Evolutionary conservation across 2,113 vertebrate species (phyloP).

Genomic region (Festucalex cinctus): DNA sequence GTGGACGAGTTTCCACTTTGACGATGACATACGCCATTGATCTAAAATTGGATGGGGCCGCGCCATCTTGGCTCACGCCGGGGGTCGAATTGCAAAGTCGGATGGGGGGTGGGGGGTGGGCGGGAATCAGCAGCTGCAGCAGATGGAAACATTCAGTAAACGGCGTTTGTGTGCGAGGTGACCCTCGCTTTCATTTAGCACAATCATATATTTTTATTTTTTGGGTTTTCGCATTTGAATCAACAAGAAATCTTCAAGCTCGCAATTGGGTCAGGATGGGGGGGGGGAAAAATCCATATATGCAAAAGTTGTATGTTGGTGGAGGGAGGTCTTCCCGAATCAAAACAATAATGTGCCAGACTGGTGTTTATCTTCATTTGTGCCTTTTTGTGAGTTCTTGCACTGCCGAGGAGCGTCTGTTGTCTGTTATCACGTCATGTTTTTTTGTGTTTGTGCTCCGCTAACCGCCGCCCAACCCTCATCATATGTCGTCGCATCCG

Average conservation of each 20-base stretch:
- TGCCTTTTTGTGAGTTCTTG: slow-evolving; percentile 57
- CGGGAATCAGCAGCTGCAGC: slow-evolving; percentile 51
- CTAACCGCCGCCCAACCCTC: slow-evolving; percentile 44
- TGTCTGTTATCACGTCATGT: neutral
- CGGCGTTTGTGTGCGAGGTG: neutral
- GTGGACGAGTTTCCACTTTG: slow-evolving; percentile 8
- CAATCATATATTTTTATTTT: too few species aligned
- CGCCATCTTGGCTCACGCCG: slow-evolving; percentile 41
- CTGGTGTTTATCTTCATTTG: slow-evolving; percentile 58
- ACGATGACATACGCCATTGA: slow-evolving; percentile 29
- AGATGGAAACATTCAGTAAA: slow-evolving; percentile 40
- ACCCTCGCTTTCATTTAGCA: too few species aligned
- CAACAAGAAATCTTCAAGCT: too few species aligned
- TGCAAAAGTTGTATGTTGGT: slow-evolving; percentile 42
- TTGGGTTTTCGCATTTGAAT: too few species aligned
- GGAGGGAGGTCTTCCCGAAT: slow-evolving; percentile 20
- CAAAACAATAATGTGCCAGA: slow-evolving; percentile 25
- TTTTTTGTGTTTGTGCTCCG: slow-evolving; percentile 50
- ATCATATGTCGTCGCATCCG: slow-evolving; percentile 61
- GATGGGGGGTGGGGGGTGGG: too few species aligned
- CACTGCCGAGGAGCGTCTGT: slow-evolving; percentile 38
- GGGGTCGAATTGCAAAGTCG: slow-evolving; percentile 49
- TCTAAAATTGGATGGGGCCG: slow-evolving; percentile 37
- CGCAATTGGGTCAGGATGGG: neutral
- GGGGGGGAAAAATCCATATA: too few species aligned